Base-by-base conservation (phyloP, 1,140 invertebrate genomes). In the Cylas formicarius region DNA sequence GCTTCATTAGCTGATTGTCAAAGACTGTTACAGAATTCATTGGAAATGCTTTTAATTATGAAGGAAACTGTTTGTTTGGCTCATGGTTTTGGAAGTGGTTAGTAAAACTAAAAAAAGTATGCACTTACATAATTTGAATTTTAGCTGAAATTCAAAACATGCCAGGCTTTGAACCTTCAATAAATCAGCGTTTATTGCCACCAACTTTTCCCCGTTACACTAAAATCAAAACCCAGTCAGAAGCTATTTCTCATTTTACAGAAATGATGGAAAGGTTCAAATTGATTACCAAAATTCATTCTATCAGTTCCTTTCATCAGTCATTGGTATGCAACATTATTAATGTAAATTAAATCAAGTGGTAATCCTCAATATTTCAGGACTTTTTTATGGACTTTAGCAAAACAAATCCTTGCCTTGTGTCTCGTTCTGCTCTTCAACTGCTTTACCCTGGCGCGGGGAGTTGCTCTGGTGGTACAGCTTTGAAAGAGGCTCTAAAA, bases 151-250 rank as follows among this genome's bases (percentile, higher is more conserved):
- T 53, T 41, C 50, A 56, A 16, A 41, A 56, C 45, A 57, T 62
- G 47, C 80, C 92, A 73, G 92, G 92, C 1, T 97, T 97, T 71
- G 91, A 97, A 62, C 90, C 93, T 14, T 78, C 93, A 63, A 84
- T 95, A 22, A 97, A 97, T 70, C 92, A 96, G 68, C 78, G 93
- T 50, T 72, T 96, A 20, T 70, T 97, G 19, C 94, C 94, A 24
- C 93, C 94, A 1, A 96, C 94, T n/a, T 98, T 98, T 74, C 95
- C 95, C 7, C 76, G 94, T 2, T 97, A 95, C 67, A 93, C 92
- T 1, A 86, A 90, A 68, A 94, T 97, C 53, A 89, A 89, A 52
- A 81, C 83, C 32, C 73, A 89, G 24, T 65, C 72, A 21, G 88
- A 93, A 56, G 85, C 91, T 19, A 67, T 93, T 46, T 74, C 80